phyloP scores from a whole-genome alignment of 2,888 invertebrate genomes.

The Rhopalosiphum nymphaeae region DNA sequence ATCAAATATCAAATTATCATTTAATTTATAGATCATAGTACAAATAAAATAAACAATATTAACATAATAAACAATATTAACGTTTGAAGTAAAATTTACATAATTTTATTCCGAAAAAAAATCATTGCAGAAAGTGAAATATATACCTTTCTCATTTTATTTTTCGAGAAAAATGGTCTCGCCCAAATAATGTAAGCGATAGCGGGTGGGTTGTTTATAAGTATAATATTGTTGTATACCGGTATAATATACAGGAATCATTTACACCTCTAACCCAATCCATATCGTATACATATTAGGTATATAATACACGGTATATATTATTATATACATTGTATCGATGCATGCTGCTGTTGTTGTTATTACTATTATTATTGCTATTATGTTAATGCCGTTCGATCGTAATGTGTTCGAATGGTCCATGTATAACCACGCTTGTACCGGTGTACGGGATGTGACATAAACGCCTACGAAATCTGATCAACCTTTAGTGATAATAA shows the following conservation, averaged over 20 bases:
- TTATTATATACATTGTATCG: neutral
- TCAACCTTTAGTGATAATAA: neutral
- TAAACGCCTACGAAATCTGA: neutral
- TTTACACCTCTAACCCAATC: neutral
- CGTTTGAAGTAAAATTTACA: neutral
- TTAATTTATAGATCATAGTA: neutral
- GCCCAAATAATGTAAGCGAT: neutral
- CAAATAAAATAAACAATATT: neutral
- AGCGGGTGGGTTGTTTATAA: too few species aligned
- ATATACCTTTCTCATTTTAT: neutral
- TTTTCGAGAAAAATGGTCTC: neutral
- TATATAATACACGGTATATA: neutral
- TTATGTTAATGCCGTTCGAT: neutral
- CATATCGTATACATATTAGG: neutral
- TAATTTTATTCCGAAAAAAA: neutral
- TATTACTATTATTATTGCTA: neutral
- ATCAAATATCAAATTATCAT: neutral
- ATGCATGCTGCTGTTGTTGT: neutral
- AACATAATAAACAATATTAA: neutral
- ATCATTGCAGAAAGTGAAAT: accelerated
- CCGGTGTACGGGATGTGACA: neutral
- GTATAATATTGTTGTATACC: too few species aligned
- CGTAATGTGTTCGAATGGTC: neutral
- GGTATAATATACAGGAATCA: neutral
- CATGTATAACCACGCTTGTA: neutral